Conservation (phyloP, 2,113 vertebrate genomes). For the Formicarius rufipectus region DNA sequence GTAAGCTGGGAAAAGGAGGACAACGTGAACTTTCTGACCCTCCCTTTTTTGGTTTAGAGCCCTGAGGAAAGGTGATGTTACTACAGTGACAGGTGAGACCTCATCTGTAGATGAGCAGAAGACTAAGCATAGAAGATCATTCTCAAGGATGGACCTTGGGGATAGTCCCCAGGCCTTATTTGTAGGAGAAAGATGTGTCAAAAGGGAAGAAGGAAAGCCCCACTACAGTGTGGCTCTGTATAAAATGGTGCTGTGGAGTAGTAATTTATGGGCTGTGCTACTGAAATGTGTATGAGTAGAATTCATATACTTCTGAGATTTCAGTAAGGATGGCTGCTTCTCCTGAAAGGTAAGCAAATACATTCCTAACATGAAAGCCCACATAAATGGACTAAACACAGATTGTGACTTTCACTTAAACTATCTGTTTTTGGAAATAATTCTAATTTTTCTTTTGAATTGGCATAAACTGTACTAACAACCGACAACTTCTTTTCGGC, state of each 20-base stretch:
- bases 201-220: neutral
- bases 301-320: conserved; percentile 11
- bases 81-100: neutral
- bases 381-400: conserved; percentile 49
- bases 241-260: neutral
- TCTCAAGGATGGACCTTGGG: neutral
- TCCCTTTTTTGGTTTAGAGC: neutral
- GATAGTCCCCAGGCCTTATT: neutral
- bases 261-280: neutral
- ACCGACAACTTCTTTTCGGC: conserved; percentile 16
- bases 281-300: neutral
- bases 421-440: conserved; percentile 17
- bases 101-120: neutral
- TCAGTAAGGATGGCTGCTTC: neutral
- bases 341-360: neutral
- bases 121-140: neutral
- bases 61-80: neutral
- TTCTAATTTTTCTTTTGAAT: conserved; percentile 42
- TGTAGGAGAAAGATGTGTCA: neutral
- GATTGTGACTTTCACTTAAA: conserved; percentile 34
- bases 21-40: neutral
- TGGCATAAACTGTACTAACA: conserved; percentile 28
- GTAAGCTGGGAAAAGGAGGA: neutral
- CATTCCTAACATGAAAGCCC: conserved; percentile 47
- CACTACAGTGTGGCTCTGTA: neutral